phyloP scores from a whole-genome alignment of 2,888 invertebrate species.

The Stenurella melanura region DNA sequence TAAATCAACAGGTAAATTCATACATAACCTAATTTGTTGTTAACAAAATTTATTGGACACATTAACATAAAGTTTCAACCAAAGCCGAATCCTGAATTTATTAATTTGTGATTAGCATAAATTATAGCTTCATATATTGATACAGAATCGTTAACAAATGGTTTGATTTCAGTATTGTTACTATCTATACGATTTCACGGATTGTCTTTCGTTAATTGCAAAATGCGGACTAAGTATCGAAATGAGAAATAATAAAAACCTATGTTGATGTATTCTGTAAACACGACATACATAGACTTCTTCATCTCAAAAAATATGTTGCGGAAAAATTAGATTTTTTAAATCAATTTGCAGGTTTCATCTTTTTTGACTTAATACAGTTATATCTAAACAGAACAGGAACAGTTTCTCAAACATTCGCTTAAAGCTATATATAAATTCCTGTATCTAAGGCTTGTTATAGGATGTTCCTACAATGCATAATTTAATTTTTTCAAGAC shows the following conservation, averaged over 20 bases:
- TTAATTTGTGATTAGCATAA: constrained; percentile 1
- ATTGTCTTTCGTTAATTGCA: not conserved
- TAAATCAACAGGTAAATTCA: not conserved
- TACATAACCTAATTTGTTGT: not conserved
- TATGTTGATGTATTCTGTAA: too few relatives aligned
- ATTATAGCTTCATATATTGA: not conserved
- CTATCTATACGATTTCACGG: not conserved
- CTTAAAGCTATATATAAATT: too few relatives aligned
- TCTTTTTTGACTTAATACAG: too few relatives aligned
- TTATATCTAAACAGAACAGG: too few relatives aligned
- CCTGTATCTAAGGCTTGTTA: too few relatives aligned
- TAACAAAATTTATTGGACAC: not conserved
- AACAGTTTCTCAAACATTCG: not conserved
- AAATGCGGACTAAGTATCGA: not conserved
- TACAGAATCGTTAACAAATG: not conserved
- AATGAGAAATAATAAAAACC: not conserved
- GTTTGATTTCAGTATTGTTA: not conserved
- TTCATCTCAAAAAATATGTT: too few relatives aligned
- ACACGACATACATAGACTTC: too few relatives aligned
- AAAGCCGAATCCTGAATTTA: not conserved
- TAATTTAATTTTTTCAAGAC: too few relatives aligned
- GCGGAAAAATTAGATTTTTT: too few relatives aligned
- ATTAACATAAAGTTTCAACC: constrained; percentile 3
- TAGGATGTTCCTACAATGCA: too few relatives aligned
- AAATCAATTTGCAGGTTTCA: too few relatives aligned